Evolutionary conservation across 2,888 invertebrate genomes (phyloP), one percentile per base, ranked within the genome.

Genomic region (Philhelius pedissequus): DNA sequence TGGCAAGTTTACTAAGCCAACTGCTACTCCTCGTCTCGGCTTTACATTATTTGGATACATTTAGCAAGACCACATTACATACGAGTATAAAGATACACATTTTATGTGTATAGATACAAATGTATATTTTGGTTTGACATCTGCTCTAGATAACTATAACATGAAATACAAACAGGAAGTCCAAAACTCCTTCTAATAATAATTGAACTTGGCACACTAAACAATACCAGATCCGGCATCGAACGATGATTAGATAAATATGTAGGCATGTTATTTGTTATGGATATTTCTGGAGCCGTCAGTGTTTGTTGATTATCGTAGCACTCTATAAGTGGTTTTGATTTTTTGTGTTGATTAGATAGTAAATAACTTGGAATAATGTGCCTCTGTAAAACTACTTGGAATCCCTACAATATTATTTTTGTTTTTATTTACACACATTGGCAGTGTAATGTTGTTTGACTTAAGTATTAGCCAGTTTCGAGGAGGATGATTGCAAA

Each of bases 1-100:
- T 76, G 70, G 84, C 75, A 84, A 79, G 84, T 84, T 76, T 76
- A 84, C 76, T 84, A 13, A 80, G 71, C 56, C 80, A 80, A 56
- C 68, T 64, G 54, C 71, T 84, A 68, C 60, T 76, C 60, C 62
- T 71, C 56, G 70, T 71, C 50, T 52, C 13, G 22, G 5, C n/a
- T 22, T 18, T 64, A 38, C 64, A 54, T 25, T 60, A 9, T 38
- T 48, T 25, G 38, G 43, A 58, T 60, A 43, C 13, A 52, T 76
- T 76, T n/a, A n/a, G 60, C 66, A 82, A 68, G 27, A 66, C 73
- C 54, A 54, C 71, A 50, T 30, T n/a, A n/a, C n/a, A n/a, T n/a
- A n/a, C n/a, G n/a, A n/a, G 30, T 52, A 70, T 4, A 11, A 3
- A 13, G 25, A 5, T 25, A 25, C 4, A 32, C 11, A 32, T 32